Conservation (phyloP, 2,888 invertebrate genomes). For the Crocallis elinguaria region DNA sequence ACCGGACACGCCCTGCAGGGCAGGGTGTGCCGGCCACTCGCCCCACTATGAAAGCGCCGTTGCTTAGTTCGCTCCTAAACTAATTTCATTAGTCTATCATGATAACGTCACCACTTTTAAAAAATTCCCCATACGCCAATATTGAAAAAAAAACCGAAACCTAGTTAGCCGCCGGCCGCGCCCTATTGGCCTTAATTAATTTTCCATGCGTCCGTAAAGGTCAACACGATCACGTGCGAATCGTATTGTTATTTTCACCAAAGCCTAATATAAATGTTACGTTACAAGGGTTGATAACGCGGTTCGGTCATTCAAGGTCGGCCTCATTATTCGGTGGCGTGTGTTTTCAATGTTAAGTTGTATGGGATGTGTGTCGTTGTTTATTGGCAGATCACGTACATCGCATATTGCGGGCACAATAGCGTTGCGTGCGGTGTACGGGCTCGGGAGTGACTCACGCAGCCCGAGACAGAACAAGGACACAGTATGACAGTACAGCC, state of each 20-base stretch:
- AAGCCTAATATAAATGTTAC: constrained; percentile 15
- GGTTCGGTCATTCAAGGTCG: constrained; percentile 38
- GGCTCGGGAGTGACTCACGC: constrained; percentile 65
- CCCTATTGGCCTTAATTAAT: constrained; percentile 36
- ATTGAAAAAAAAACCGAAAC: constrained; percentile 18
- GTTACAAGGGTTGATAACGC: constrained; percentile 38
- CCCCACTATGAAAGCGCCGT: constrained; percentile 41
- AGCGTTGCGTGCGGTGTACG: constrained; percentile 47
- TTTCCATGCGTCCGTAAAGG: constrained; percentile 23
- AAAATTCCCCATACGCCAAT: constrained; percentile 20
- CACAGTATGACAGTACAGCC: constrained; percentile 66
- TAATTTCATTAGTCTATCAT: constrained; percentile 47
- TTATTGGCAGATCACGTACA: constrained; percentile 59
- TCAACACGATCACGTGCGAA: constrained; percentile 25
- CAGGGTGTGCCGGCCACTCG: constrained; percentile 45
- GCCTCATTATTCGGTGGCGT: constrained; percentile 34
- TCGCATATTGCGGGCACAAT: constrained; percentile 61
- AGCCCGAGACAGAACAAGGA: constrained; percentile 75
- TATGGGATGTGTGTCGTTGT: constrained; percentile 36
- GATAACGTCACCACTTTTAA: constrained; percentile 24
- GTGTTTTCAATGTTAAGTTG: constrained; percentile 38
- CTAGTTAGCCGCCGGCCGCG: constrained; percentile 21
- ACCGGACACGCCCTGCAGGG: constrained; percentile 47
- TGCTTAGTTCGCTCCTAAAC: constrained; percentile 43
- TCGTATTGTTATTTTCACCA: constrained; percentile 30